Percentiles rank a stretch among this genome's conserved stretches.
Evolutionary conservation across 2,797 vertebrate genomes (phyloP).

Genomic region (Peromyscus nudipes): DNA sequence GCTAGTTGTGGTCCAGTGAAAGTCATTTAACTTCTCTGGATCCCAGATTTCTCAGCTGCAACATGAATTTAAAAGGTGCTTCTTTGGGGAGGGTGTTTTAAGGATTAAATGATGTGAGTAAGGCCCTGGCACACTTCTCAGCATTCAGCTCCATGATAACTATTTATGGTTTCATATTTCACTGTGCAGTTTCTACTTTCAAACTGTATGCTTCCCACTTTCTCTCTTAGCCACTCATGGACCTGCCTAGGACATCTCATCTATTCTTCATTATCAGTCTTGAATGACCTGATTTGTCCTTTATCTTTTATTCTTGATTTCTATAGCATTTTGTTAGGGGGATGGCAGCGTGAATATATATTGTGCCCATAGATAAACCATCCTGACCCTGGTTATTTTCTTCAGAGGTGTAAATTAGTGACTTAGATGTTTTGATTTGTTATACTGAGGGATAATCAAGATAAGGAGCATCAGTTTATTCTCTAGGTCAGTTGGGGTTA

Average conservation of each 20-base stretch:
- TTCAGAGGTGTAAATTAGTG: not conserved
- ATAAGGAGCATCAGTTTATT: conserved; percentile 25
- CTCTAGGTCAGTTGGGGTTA: not conserved
- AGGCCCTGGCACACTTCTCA: not conserved
- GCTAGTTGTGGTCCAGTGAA: not conserved
- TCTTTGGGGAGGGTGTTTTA: not conserved
- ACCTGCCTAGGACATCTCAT: not conserved
- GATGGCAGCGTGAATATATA: conserved; percentile 41
- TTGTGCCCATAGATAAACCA: not conserved
- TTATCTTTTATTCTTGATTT: conserved; percentile 30
- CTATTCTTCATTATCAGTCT: not conserved
- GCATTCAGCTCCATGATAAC: not conserved
- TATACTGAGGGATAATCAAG: not conserved
- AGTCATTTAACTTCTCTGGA: not conserved
- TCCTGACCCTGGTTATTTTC: conserved; percentile 46
- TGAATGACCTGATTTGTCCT: not conserved
- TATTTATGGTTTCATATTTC: not conserved
- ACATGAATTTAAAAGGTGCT: not conserved
- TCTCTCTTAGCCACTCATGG: not conserved
- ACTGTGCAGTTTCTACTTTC: not conserved
- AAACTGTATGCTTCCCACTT: not conserved
- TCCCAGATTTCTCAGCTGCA: not conserved
- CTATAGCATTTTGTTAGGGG: conserved; percentile 24
- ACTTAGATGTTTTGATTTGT: conserved; percentile 50
- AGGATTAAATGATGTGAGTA: not conserved